Evolutionary conservation across 1,140 invertebrate species (phyloP).

Genomic region (Trichomalopsis sarcophagae): DNA sequence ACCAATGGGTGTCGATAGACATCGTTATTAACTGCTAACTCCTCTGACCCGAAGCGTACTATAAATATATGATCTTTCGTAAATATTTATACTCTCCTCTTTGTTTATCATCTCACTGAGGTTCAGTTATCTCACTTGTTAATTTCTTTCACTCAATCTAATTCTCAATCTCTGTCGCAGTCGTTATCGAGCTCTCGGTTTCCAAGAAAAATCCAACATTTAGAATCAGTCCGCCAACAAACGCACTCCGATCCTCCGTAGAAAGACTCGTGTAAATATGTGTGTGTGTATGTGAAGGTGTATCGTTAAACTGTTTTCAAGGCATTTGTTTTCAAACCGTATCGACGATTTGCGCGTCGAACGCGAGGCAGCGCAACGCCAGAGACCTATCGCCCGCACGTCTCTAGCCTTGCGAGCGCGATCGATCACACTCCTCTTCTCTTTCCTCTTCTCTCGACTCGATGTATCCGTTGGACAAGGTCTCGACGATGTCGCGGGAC

Average conservation of each 20-base stretch:
- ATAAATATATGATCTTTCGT: slow-evolving; percentile 24
- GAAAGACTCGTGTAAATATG: neutral
- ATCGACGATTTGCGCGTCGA: neutral
- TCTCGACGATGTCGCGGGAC: neutral
- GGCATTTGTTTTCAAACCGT: slow-evolving; percentile 37
- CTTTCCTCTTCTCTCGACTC: neutral
- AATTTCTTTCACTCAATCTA: neutral
- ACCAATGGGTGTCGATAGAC: slow-evolving; percentile 10
- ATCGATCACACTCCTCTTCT: neutral
- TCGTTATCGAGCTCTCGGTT: neutral
- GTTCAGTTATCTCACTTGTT: slow-evolving; percentile 45
- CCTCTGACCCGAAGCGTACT: slow-evolving; percentile 37
- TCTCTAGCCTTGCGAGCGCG: slow-evolving; percentile 1
- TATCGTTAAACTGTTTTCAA: slow-evolving; percentile 3
- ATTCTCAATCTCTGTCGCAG: neutral
- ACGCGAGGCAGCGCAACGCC: neutral
- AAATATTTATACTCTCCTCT: slow-evolving; percentile 9
- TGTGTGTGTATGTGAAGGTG: neutral
- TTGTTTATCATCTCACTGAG: slow-evolving; percentile 38
- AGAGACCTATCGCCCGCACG: neutral
- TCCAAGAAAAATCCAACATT: neutral
- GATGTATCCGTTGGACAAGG: slow-evolving; percentile 1
- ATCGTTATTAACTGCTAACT: slow-evolving; percentile 16
- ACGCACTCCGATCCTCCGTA: neutral
- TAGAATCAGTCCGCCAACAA: neutral